Evolutionary conservation across 2,888 invertebrate genomes (phyloP).

Genomic region (Leptinotarsa tumamoca): DNA sequence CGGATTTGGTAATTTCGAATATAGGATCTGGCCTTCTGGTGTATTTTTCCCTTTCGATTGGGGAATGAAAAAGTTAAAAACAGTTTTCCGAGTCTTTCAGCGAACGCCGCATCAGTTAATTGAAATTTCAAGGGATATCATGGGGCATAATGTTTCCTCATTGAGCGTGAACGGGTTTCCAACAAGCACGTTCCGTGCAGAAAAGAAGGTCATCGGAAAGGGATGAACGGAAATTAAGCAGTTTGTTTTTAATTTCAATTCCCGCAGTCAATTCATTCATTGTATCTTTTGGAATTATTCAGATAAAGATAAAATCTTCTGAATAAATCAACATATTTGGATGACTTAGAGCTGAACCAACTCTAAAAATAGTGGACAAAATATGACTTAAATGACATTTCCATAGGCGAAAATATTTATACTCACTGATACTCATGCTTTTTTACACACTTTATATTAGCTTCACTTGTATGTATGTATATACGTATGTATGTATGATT

Average conservation of each 20-base stretch:
- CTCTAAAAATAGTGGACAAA: no score
- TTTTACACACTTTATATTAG: no score
- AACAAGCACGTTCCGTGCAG: neutral
- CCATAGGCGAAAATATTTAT: no score
- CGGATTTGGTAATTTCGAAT: conserved; percentile 42
- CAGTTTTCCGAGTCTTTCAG: neutral
- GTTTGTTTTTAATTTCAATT: neutral
- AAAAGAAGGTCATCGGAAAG: neutral
- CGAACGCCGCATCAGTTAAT: neutral
- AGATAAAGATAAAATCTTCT: no score
- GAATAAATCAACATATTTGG: no score
- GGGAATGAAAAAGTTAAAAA: conserved; percentile 22
- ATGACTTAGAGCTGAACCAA: no score
- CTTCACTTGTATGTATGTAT: no score
- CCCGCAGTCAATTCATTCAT: no score
- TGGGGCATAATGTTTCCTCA: neutral
- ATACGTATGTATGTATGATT: no score
- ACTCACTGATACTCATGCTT: no score
- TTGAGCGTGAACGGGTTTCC: neutral
- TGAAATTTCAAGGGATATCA: conserved; percentile 17
- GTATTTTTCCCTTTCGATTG: conserved; percentile 34
- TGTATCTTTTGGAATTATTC: no score
- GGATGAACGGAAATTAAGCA: neutral
- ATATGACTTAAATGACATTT: no score
- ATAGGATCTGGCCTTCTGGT: conserved; percentile 31